Conservation (phyloP, 2,797 vertebrate species). For the Micromesistius poutassou region DNA sequence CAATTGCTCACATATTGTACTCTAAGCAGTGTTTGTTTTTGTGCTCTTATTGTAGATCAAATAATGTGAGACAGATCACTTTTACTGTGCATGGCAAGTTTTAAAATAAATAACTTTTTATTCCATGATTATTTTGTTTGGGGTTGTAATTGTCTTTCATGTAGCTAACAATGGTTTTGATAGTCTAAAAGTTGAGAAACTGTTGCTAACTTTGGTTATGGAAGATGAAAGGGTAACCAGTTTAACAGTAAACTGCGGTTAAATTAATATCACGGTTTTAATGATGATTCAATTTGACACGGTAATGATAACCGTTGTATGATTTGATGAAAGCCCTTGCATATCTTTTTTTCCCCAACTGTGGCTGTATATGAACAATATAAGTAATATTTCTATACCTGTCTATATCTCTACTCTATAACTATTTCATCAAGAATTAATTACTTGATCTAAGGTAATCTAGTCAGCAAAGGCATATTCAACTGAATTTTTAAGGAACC, state of each 20-base stretch:
- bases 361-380: neutral
- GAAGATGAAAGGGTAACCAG: no score
- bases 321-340: neutral
- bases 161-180: no score
- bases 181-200: no score
- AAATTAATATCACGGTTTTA: no score
- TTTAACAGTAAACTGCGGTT: no score
- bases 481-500: neutral
- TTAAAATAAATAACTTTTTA: no score
- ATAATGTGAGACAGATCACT: no score
- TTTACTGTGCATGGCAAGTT: no score
- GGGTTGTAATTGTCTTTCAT: no score
- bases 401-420: neutral
- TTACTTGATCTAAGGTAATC: neutral
- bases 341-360: neutral
- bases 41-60: neutral
- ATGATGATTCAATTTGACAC: no score
- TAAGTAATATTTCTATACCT: neutral
- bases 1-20: constrained; percentile 66
- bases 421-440: neutral
- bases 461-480: neutral
- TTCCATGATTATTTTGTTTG: no score
- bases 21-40: constrained; percentile 46
- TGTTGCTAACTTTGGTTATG: no score
- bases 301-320: neutral